These are phyloP conservation scores for Mus musculus DNA, from an alignment of 2,113 vertebrate genomes.

Conservation along the genomic window DNA sequence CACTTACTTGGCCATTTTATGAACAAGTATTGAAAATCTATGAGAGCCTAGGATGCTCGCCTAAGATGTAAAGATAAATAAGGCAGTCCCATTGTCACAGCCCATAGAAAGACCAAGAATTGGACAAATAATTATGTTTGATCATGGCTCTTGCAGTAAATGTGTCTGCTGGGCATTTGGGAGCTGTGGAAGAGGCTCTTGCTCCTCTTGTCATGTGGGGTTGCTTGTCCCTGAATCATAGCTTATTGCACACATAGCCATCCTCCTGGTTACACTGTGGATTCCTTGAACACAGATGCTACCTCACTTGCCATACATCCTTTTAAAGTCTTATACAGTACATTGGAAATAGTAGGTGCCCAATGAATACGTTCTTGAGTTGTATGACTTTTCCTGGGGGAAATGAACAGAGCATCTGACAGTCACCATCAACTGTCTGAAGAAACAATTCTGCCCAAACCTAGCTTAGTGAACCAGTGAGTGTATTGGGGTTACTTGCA, in stretches of 20 bases:
- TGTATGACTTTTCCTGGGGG: neutral
- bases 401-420: neutral
- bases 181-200: neutral
- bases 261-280: neutral
- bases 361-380: neutral
- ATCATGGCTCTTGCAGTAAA: neutral
- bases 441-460: neutral
- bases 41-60: neutral
- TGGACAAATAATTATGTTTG: neutral
- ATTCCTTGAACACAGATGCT: neutral
- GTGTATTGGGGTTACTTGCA: neutral
- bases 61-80: neutral
- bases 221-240: neutral
- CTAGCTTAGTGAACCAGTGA: neutral
- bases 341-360: conserved; percentile 6
- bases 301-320: neutral
- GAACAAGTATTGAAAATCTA: neutral
- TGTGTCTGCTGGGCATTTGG: neutral
- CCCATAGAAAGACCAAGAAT: neutral
- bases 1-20: neutral
- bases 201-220: neutral
- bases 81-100: neutral
- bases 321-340: neutral
- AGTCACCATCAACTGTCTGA: neutral
- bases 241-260: conserved; percentile 19